These are phyloP conservation scores for Geococcyx californianus DNA, from an alignment of 2,113 vertebrate genomes.

Conservation along the genomic window DNA sequence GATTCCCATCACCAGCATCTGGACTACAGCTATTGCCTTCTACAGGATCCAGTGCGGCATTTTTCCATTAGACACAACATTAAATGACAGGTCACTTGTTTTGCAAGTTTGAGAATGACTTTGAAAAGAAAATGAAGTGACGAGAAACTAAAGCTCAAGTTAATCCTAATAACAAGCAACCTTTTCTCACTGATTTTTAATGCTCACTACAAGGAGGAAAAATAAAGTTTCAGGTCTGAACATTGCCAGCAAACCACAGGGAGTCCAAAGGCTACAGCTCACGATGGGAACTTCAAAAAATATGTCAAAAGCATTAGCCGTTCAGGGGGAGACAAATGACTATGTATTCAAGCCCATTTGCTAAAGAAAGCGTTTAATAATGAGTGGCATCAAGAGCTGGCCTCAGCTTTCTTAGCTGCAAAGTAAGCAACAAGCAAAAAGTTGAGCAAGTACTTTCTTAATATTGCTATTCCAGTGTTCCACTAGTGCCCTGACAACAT, in stretches of 20 bases:
- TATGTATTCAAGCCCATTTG: neutral
- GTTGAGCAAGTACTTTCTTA: neutral
- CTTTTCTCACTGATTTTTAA: neutral
- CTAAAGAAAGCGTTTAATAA: neutral
- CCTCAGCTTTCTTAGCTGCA: neutral
- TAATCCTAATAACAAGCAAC: neutral
- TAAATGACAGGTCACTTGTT: neutral
- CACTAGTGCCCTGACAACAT: no score
- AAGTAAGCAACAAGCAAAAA: neutral
- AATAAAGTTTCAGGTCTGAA: neutral
- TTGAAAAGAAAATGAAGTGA: neutral
- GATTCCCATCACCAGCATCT: neutral
- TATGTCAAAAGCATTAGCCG: constrained; percentile 2
- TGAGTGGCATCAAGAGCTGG: neutral
- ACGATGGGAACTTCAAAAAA: neutral
- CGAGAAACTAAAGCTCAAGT: neutral
- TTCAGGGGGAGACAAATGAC: neutral
- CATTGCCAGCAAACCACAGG: neutral
- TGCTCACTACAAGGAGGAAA: neutral
- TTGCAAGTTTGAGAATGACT: neutral
- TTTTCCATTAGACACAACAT: neutral
- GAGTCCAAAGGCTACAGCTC: neutral
- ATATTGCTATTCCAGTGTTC: neutral
- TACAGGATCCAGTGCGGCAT: neutral
- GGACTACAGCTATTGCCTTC: accelerated